These are phyloP conservation scores for Falco punctatus DNA, from an alignment of 2,113 vertebrate genomes.

Conservation along the genomic window DNA sequence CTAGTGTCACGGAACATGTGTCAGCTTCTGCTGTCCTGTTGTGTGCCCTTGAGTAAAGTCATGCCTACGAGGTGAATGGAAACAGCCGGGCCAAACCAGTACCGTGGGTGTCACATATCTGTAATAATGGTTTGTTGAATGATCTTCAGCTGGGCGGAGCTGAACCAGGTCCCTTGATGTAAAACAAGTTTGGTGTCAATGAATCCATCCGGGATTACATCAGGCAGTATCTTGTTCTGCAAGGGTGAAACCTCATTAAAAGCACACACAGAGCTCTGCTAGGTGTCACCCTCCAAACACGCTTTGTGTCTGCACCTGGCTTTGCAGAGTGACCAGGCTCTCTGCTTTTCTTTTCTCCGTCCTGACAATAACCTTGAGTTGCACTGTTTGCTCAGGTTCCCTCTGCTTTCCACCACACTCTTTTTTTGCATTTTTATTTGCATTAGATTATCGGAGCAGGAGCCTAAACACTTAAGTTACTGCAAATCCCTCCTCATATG, in stretches of 20 bases:
- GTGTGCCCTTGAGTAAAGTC: constrained; percentile 43
- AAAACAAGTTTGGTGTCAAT: neutral
- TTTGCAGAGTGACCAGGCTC: neutral
- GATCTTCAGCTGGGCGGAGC: neutral
- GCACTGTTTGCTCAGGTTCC: neutral
- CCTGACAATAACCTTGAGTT: neutral
- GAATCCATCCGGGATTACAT: neutral
- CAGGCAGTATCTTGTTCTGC: neutral
- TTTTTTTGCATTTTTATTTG: constrained; percentile 1
- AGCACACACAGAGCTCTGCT: neutral
- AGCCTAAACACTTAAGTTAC: neutral
- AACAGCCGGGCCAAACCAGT: neutral
- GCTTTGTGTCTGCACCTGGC: neutral
- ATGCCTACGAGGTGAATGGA: neutral
- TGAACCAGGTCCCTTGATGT: neutral
- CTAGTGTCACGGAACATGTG: neutral
- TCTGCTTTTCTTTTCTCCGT: neutral
- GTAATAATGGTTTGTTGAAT: neutral
- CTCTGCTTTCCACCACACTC: neutral
- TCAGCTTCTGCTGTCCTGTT: neutral
- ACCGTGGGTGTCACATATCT: neutral
- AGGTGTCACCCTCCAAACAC: neutral
- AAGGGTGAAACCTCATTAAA: neutral
- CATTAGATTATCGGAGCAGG: neutral
- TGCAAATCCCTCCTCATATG: neutral